Evolutionary conservation across 2,113 vertebrate genomes (phyloP).

Genomic region (Castor canadensis): DNA sequence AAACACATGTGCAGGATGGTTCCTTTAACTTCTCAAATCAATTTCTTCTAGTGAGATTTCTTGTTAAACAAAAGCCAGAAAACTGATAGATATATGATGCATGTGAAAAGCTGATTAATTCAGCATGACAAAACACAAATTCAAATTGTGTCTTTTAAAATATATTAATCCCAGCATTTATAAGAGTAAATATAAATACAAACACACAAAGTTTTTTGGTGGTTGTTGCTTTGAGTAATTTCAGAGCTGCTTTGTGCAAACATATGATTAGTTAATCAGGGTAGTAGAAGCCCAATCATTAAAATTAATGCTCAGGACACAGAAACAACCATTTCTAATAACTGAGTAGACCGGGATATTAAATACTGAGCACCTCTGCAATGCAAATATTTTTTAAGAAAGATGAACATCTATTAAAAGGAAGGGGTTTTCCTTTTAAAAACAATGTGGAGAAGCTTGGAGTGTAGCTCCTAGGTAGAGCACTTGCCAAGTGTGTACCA

Average conservation of each 20-base stretch:
- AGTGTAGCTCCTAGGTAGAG: neutral
- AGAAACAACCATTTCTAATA: constrained; percentile 68
- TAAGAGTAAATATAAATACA: constrained; percentile 8
- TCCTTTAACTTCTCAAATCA: constrained; percentile 55
- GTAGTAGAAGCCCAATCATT: constrained; percentile 71
- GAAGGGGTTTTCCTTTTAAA: constrained; percentile 73
- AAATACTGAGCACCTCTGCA: constrained; percentile 49
- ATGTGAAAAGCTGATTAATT: constrained; percentile 17
- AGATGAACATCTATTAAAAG: neutral
- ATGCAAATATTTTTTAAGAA: neutral
- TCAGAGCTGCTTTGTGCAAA: constrained; percentile 40
- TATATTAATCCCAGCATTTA: neutral
- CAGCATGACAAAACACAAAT: constrained; percentile 8
- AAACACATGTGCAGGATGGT: constrained; percentile 38
- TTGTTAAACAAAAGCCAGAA: constrained; percentile 42
- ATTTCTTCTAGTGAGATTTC: neutral
- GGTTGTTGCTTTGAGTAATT: neutral
- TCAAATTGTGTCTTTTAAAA: constrained; percentile 20
- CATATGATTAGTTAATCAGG: constrained; percentile 67
- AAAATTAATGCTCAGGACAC: constrained; percentile 65
- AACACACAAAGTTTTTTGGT: neutral
- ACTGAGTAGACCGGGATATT: constrained; percentile 60
- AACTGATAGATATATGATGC: neutral
- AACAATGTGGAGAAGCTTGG: constrained; percentile 58
- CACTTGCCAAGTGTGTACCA: neutral